phyloP scores from a whole-genome alignment of 2,797 vertebrate genomes.

The Sebastes vulpes region DNA sequence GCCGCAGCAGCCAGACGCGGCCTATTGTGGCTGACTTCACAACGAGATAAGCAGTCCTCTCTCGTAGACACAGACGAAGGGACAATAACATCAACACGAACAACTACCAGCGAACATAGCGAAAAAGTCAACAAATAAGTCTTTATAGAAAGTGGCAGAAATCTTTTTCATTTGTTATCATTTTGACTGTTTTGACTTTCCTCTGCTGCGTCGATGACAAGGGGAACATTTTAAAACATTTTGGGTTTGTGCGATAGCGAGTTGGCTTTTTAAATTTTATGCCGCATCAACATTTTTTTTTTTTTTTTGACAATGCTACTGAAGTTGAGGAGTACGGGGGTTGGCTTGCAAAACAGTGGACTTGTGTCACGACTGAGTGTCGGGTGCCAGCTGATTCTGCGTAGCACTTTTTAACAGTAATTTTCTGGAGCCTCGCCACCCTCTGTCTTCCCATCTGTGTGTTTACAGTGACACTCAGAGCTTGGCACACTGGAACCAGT shows the following conservation, averaged over 20 bases:
- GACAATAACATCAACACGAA: constrained; percentile 66
- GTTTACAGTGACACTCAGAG: constrained; percentile 78
- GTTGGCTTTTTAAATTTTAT: constrained; percentile 3
- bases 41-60: constrained; percentile 82
- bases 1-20: constrained; percentile 62
- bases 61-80: constrained; percentile 62
- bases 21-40: constrained; percentile 81
- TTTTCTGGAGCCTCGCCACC: constrained; percentile 64
- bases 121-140: constrained; percentile 57
- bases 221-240: constrained; percentile 19
- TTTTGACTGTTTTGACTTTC: constrained; percentile 31
- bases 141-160: constrained; percentile 38
- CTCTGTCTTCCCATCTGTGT: constrained; percentile 80
- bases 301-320: neutral
- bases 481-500: constrained; percentile 71
- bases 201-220: constrained; percentile 19
- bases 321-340: neutral
- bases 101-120: constrained; percentile 45
- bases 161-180: constrained; percentile 39
- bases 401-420: constrained; percentile 60
- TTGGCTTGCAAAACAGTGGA: constrained; percentile 25
- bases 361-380: constrained; percentile 15
- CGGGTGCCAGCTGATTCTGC: constrained; percentile 46
- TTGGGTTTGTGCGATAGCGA: neutral
- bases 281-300: neutral